phyloP scores from a whole-genome alignment of 2,797 vertebrate genomes.

The Pipistrellus nathusii region DNA sequence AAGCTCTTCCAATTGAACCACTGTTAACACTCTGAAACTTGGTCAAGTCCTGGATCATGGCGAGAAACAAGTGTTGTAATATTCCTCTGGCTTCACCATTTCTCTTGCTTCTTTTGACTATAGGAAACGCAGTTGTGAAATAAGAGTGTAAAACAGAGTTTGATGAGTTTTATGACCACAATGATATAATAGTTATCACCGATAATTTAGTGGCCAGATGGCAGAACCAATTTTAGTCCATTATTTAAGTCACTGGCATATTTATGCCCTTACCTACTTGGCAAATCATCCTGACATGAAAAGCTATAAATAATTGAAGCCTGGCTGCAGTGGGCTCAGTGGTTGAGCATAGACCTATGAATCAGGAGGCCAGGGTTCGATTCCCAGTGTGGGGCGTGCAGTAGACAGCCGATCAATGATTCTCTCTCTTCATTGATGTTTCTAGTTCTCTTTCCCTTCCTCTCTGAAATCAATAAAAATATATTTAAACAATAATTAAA shows the following conservation, averaged over 20 bases:
- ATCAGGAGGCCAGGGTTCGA: too few species aligned
- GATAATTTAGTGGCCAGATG: not conserved
- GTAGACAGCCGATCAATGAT: too few species aligned
- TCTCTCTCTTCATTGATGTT: too few species aligned
- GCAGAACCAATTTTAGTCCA: conserved; percentile 9
- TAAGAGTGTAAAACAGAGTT: not conserved
- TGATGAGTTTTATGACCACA: not conserved
- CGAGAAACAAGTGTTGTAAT: not conserved
- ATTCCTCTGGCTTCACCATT: not conserved
- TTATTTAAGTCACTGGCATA: not conserved
- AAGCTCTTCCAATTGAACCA: not conserved
- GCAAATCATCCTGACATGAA: not conserved
- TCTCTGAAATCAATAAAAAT: too few species aligned
- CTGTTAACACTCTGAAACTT: not conserved
- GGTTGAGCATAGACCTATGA: too few species aligned
- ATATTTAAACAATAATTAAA: not conserved
- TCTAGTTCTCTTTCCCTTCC: too few species aligned
- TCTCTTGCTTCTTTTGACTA: not conserved
- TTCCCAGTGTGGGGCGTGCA: too few species aligned
- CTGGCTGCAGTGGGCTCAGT: too few species aligned
- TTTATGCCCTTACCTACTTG: not conserved
- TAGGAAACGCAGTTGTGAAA: not conserved
- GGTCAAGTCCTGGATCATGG: not conserved
- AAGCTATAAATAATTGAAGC: conserved; percentile 4
- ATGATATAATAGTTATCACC: not conserved